phyloP scores from a whole-genome alignment of 1,140 invertebrate species.

The Drosophila saltans region DNA sequence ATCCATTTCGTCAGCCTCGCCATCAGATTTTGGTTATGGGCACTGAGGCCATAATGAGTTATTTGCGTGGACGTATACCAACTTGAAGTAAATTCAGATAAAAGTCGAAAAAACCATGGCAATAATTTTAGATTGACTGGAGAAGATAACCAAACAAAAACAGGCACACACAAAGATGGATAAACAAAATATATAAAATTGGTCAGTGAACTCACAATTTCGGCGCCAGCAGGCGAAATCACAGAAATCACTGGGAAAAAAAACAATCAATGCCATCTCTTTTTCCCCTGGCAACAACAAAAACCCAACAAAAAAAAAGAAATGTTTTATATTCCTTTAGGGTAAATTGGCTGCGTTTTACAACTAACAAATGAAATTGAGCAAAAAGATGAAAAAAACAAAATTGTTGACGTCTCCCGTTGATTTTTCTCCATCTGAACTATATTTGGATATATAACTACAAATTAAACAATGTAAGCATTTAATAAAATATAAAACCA shows the following conservation, averaged over 20 bases:
- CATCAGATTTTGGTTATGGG: slow-evolving; percentile 92
- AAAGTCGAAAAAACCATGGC: slow-evolving; percentile 21
- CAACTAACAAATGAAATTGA: neutral
- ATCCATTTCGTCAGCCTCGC: slow-evolving; percentile 92
- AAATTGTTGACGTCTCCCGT: neutral
- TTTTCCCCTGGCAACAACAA: slow-evolving; percentile 17
- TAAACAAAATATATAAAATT: neutral
- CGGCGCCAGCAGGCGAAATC: slow-evolving; percentile 19
- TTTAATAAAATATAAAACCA: neutral
- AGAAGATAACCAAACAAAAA: neutral
- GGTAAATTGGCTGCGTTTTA: neutral
- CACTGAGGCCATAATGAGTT: slow-evolving; percentile 90
- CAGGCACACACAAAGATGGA: neutral
- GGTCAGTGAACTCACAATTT: slow-evolving; percentile 22
- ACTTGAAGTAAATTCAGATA: slow-evolving; percentile 25
- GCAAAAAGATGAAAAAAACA: neutral
- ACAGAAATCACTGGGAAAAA: neutral
- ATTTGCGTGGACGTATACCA: slow-evolving; percentile 91
- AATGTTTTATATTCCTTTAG: neutral
- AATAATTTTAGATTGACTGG: slow-evolving; percentile 10
- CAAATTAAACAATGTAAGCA: slow-evolving; percentile 8
- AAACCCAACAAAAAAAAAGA: neutral
- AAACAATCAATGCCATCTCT: slow-evolving; percentile 16
- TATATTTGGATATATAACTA: neutral
- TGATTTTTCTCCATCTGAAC: neutral